Evolutionary conservation across 2,797 vertebrate genomes (phyloP).

Genomic region (Scyliorhinus canicula): DNA sequence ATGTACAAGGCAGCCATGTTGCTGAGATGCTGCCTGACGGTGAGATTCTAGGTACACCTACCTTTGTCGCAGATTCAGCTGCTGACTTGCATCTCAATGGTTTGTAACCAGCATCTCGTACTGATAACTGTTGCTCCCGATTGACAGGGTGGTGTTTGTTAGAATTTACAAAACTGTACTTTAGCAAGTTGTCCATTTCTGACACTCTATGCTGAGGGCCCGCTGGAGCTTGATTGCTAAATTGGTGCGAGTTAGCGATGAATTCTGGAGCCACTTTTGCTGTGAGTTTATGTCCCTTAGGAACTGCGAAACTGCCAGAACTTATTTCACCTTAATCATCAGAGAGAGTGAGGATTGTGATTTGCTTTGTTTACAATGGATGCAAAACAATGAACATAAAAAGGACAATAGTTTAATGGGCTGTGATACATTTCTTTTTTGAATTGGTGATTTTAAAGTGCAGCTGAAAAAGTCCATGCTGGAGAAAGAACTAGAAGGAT

Average conservation of each 20-base stretch:
- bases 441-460: not conserved
- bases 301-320: not conserved
- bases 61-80: not conserved
- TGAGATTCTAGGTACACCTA: not conserved
- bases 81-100: not conserved
- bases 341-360: not conserved
- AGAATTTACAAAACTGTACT: not conserved
- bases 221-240: not conserved
- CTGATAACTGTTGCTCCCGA: not conserved
- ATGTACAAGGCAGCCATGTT: not conserved
- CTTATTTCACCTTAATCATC: not conserved
- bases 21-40: not conserved
- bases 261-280: not conserved
- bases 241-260: not conserved
- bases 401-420: not conserved
- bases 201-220: not conserved
- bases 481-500: not conserved
- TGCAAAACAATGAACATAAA: not conserved
- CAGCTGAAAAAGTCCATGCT: not conserved
- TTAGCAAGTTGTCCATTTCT: not conserved
- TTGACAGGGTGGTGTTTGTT: not conserved
- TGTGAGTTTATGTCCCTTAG: not conserved
- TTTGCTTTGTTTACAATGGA: not conserved
- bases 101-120: not conserved
- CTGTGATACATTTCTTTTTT: not conserved